Evolutionary conservation across 1,140 invertebrate species (phyloP).

Genomic region (Augochlora pura): DNA sequence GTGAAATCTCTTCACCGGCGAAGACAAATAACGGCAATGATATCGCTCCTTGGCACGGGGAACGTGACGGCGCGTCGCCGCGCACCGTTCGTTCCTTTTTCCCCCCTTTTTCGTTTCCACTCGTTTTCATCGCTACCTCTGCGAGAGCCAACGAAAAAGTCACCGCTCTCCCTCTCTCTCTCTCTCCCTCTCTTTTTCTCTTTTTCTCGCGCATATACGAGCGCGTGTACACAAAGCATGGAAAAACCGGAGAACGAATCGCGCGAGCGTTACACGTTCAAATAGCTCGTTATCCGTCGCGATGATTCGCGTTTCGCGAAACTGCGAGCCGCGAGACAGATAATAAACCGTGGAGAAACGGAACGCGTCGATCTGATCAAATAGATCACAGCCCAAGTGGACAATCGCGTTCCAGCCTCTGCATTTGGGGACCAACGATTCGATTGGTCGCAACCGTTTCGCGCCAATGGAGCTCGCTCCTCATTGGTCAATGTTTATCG

Average conservation of each 20-base stretch:
- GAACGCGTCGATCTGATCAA: background rate
- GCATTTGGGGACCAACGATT: background rate
- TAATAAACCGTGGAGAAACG: background rate
- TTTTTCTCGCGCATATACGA: no score
- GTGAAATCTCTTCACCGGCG: constrained; percentile 54
- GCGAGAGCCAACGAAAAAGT: background rate
- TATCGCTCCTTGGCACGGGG: constrained; percentile 19
- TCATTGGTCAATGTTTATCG: no score
- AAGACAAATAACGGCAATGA: constrained; percentile 54
- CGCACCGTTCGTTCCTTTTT: background rate
- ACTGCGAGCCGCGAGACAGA: background rate
- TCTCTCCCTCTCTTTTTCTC: no score
- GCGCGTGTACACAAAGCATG: no score
- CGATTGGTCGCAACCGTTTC: background rate
- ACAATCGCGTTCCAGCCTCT: background rate
- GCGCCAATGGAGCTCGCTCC: no score
- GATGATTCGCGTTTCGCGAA: constrained; percentile 2
- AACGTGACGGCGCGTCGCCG: constrained; percentile 25
- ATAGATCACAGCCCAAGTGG: background rate
- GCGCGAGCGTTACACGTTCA: background rate
- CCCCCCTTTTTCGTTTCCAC: background rate
- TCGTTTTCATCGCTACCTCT: background rate
- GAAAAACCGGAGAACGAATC: background rate
- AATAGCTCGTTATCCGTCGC: background rate
- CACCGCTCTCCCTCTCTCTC: no score